These are phyloP conservation scores for Phataginus tricuspis DNA, from an alignment of 2,797 vertebrate species.

Conservation along the genomic window DNA sequence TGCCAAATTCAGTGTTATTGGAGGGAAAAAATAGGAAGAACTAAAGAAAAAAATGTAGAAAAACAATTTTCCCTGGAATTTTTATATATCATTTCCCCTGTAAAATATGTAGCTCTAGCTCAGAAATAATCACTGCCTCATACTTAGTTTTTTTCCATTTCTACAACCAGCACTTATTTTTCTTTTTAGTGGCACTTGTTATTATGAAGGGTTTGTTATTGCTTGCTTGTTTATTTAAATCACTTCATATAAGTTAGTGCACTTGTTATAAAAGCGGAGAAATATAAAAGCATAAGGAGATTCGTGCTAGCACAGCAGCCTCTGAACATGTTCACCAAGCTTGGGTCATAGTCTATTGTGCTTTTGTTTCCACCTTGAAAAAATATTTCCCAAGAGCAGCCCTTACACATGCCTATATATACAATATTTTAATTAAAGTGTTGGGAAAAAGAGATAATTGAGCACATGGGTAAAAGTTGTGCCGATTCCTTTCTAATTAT, in stretches of 20 bases:
- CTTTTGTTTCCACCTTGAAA: neutral
- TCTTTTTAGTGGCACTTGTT: neutral
- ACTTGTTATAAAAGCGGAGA: neutral
- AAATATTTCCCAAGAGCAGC: neutral
- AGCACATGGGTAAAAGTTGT: neutral
- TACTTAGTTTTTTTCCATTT: neutral
- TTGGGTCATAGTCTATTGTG: neutral
- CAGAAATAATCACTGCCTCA: neutral
- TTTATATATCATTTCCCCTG: neutral
- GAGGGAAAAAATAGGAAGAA: neutral
- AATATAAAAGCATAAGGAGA: neutral
- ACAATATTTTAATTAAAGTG: neutral
- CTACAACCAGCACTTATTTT: neutral
- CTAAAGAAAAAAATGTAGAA: neutral
- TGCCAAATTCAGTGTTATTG: neutral
- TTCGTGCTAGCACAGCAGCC: neutral
- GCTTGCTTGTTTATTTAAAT: neutral
- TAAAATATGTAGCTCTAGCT: neutral
- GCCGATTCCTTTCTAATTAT: neutral
- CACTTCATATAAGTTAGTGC: neutral
- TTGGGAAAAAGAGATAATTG: neutral
- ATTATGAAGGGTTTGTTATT: neutral
- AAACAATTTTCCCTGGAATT: neutral
- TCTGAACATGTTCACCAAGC: neutral
- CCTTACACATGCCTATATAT: neutral